Conservation (phyloP, 2,797 vertebrate genomes). For the Glyptemys insculpta region DNA sequence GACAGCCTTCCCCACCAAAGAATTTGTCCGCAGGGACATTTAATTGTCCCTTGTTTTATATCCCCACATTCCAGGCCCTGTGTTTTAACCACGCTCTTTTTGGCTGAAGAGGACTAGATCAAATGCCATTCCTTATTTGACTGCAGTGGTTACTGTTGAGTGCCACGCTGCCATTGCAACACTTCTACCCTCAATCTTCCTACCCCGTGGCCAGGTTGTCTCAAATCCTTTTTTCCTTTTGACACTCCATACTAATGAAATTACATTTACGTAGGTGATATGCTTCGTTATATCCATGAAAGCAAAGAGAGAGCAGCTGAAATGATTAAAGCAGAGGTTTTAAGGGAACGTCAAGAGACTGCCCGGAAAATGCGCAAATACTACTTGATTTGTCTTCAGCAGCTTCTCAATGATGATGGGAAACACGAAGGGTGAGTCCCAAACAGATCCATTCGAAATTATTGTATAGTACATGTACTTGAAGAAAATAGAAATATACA, state of each 20-base stretch:
- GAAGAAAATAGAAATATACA: background rate
- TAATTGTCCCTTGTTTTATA: background rate
- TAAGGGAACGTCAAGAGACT: slow-evolving; percentile 91
- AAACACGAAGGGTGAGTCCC: slow-evolving; percentile 85
- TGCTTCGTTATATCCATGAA: slow-evolving; percentile 93
- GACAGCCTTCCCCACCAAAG: background rate
- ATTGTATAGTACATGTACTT: background rate
- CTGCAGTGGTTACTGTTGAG: background rate
- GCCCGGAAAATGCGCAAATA: slow-evolving; percentile 93
- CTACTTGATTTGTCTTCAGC: slow-evolving; percentile 94
- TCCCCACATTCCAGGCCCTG: background rate
- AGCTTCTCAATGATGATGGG: slow-evolving; percentile 91
- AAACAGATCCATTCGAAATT: background rate
- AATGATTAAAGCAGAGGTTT: slow-evolving; percentile 90
- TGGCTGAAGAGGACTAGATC: background rate
- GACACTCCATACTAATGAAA: background rate
- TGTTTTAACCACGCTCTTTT: background rate
- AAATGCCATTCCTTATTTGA: background rate
- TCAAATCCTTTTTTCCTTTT: background rate
- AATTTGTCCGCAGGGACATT: background rate
- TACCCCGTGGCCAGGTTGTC: background rate
- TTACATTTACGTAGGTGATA: slow-evolving; percentile 86
- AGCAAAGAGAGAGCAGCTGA: slow-evolving; percentile 92
- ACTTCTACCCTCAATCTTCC: background rate
- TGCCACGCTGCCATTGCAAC: background rate